phyloP scores from a whole-genome alignment of 92 coral and sea anemone genomes.

The Meandrina meandrites region DNA sequence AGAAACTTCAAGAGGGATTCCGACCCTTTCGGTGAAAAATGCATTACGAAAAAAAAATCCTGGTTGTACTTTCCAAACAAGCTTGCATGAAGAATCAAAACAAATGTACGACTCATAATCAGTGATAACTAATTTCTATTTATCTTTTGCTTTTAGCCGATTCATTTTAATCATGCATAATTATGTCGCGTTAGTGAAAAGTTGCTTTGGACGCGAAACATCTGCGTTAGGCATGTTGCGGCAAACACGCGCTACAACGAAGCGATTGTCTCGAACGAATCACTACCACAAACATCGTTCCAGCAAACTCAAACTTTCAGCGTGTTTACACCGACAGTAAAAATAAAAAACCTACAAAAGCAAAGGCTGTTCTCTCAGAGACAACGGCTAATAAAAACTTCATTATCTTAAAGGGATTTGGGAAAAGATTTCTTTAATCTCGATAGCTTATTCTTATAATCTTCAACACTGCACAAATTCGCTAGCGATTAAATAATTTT shows the following conservation, averaged over 20 bases:
- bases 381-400: neutral
- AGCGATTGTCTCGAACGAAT: neutral
- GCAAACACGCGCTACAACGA: neutral
- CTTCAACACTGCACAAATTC: neutral
- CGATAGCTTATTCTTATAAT: neutral
- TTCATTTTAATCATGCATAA: constrained; percentile 2
- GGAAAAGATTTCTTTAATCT: neutral
- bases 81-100: neutral
- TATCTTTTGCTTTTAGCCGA: constrained; percentile 5
- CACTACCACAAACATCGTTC: neutral
- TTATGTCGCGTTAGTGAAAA: constrained; percentile 18
- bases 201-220: constrained; percentile 17
- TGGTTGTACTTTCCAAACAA: neutral
- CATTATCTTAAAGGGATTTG: neutral
- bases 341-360: neutral
- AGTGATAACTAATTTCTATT: constrained; percentile 1
- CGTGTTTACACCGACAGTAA: neutral
- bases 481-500: neutral
- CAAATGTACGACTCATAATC: neutral
- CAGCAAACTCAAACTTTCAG: neutral
- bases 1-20: neutral
- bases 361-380: neutral
- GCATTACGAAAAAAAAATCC: neutral
- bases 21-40: neutral
- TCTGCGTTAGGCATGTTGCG: neutral